A percentile compares a stretch with the other conserved stretches of the same genome.
These are phyloP conservation scores for Oxygymnocypris stewartii DNA, from an alignment of 2,113 vertebrate species.

Conservation along the genomic window DNA sequence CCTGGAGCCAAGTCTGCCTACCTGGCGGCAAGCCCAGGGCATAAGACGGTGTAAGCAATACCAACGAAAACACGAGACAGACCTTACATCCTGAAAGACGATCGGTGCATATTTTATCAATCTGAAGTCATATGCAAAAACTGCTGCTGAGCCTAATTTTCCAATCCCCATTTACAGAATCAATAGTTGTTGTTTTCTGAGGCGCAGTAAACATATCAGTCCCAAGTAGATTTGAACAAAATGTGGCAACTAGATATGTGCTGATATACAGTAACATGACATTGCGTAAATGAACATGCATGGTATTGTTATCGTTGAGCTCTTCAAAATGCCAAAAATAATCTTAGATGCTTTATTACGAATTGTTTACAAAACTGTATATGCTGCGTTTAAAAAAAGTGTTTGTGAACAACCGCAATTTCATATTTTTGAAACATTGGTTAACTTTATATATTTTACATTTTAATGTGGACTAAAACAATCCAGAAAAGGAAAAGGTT, in stretches of 20 bases:
- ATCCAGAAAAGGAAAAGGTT: too few species aligned
- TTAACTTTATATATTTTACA: too few species aligned
- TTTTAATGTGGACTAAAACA: too few species aligned
- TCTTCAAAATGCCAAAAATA: background rate
- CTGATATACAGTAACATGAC: background rate
- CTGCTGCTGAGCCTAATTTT: conserved; percentile 1
- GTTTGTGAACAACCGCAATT: too few species aligned
- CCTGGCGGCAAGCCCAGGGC: conserved; percentile 66
- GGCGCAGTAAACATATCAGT: background rate
- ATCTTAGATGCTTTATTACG: background rate
- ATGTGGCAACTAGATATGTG: background rate
- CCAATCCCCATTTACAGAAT: background rate
- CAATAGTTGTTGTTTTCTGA: background rate
- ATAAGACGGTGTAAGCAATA: conserved; percentile 51
- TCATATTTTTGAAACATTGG: too few species aligned
- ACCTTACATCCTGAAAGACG: conserved; percentile 34
- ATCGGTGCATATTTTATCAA: conserved; percentile 36
- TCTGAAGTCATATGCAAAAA: conserved; percentile 31
- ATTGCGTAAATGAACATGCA: background rate
- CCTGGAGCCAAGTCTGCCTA: conserved; percentile 63
- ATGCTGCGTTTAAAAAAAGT: too few species aligned
- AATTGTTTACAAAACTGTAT: background rate
- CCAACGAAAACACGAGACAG: conserved; percentile 45
- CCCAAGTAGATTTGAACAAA: conserved; percentile 1
- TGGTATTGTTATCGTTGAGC: background rate